These are phyloP conservation scores for Bradypus variegatus DNA, from an alignment of 2,797 vertebrate species.

Conservation along the genomic window DNA sequence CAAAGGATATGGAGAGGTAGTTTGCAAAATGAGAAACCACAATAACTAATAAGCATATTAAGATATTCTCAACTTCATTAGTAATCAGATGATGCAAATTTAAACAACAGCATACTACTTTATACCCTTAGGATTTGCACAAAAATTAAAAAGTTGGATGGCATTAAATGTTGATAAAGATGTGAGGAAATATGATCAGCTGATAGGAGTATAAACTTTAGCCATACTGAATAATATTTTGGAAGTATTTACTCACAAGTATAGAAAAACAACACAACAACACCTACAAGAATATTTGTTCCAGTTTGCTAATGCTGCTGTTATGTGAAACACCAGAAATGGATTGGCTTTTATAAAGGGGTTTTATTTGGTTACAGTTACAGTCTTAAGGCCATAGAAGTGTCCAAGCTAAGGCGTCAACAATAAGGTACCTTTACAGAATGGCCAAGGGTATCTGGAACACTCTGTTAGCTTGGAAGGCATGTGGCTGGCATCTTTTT, in stretches of 20 bases:
- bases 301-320: too few relatives aligned
- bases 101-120: not conserved
- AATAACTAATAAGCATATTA: not conserved
- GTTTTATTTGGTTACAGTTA: too few relatives aligned
- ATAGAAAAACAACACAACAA: not conserved
- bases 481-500: too few relatives aligned
- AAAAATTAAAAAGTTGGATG: not conserved
- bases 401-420: too few relatives aligned
- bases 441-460: too few relatives aligned
- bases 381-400: too few relatives aligned
- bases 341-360: too few relatives aligned
- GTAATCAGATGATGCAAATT: constrained; percentile 15
- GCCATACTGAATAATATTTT: constrained; percentile 2
- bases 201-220: not conserved
- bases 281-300: not conserved
- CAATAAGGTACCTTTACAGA: too few relatives aligned
- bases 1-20: not conserved
- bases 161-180: not conserved
- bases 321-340: too few relatives aligned
- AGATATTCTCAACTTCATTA: constrained; percentile 2
- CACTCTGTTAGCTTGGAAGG: too few relatives aligned
- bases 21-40: not conserved
- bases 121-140: not conserved
- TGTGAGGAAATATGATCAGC: not conserved
- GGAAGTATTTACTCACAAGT: not conserved